Base-by-base conservation (phyloP, 2,888 invertebrate species). In the Agrenia bidenticulata region DNA sequence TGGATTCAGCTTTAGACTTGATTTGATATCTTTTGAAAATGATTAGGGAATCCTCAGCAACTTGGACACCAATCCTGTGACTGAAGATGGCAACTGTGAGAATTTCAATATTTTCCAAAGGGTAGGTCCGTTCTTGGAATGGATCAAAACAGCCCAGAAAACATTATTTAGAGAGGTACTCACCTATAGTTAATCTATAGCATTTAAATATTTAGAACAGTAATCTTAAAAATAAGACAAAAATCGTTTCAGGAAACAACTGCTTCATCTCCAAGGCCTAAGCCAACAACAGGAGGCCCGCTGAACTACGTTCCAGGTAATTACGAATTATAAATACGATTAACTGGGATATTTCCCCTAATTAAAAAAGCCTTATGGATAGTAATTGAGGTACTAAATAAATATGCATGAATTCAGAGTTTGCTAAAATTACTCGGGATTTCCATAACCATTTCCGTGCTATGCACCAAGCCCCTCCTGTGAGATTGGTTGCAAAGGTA, bases 21-120 rank as follows among this genome's bases (percentile, higher is more conserved):
- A n/a, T 45, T 24, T 49, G 45, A 49, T 24, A 24, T 39, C 21
- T 17, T 41, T 39, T 17, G n/a, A n/a, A n/a, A n/a, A n/a, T n/a
- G 42, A 11, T 24, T 42, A 67, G 67, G 67, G 67, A 11, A 61
- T 67, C 15, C 24, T 67, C 9, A 67, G 64, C 41, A 64, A 64
- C 56, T 58, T 67, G 39, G 67, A 64, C 17, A 64, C 61, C 19
- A 64, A 64, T 19, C 64, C 64, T 49, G 61, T 61, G 27, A 54
- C 45, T 21, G 54, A 63, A 32, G 62, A 61, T 19, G 67, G 67
- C 51, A 61, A 45, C 45, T 70, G 70, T 53, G 59, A 67, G 21
- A 70, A 66, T 41, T 70, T 64, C 58, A 67, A 70, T 26, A 50
- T 70, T 17, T 70, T 67, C 37, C 64, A 67, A 42, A 24, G 65